Base-by-base conservation (phyloP, 1,140 invertebrate genomes). In the Neodiprion fabricii region DNA sequence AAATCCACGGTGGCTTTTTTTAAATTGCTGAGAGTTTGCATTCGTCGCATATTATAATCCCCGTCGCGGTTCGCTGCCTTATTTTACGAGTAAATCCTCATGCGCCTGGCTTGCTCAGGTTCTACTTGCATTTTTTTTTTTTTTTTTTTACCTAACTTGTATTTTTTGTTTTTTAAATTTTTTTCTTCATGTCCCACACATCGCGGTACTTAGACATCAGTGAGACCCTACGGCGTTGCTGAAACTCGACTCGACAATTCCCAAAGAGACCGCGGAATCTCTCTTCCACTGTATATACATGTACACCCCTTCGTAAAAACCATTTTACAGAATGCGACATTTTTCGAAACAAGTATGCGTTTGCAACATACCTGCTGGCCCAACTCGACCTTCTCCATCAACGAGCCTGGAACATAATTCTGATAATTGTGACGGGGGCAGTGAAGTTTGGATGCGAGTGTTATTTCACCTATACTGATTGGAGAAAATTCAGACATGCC, bases 211-310 rank as follows among this genome's bases (percentile, higher is more conserved):
- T 40, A 40, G 28, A 40, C 28, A 40, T 40, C 28, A 5, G 28
- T 40, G 28, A 40, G 28, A 40, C 28, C 28, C 28, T 40, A 40
- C 28, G 28, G 28, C 28, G 75, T 75, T 75, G 80, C 80, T 80
- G 79, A 79, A 79, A 80, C 76, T 70, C 74, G 72, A 78, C 80
- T 80, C 79, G 78, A 75, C 72, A 74, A 72, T 67, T 77, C 75
- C 79, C 84, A 87, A 87, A 85, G 84, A 80, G 82, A 86, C 85
- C 85, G 80, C 85, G 84, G 83, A 87, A 86, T 87, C 83, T 85
- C 80, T 76, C 72, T 17, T 48, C n/a, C 65, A 23, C 61, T 67
- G 68, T 66, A 47, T 49, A 28, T 65, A 21, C 17, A 7, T 17
- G 9, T 40, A 47, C 50, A 75, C 2, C 53, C 53, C 5, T 61